Percentiles rank a stretch among this genome's conserved stretches.
Evolutionary conservation across 2,113 vertebrate genomes (phyloP).

Genomic region (Ptilonorhynchus violaceus): DNA sequence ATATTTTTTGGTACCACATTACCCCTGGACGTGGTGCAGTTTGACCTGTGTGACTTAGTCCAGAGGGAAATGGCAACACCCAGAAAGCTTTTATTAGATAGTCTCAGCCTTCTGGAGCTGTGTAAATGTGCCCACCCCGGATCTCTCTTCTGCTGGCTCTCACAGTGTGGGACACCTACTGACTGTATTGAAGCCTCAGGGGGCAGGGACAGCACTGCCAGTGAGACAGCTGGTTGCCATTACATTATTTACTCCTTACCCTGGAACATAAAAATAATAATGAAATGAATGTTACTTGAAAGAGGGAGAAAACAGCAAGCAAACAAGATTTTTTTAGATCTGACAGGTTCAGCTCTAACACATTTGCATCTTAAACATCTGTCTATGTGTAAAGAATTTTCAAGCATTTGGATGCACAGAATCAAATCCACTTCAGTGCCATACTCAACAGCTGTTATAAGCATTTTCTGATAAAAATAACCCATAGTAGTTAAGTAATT

Average conservation of each 20-base stretch:
- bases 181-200: not conserved
- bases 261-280: conserved; percentile 47
- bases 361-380: conserved; percentile 46
- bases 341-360: conserved; percentile 25
- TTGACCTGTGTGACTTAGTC: not conserved
- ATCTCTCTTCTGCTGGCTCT: not conserved
- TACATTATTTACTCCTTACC: conserved; percentile 47
- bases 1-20: not conserved
- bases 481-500: not conserved
- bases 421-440: not conserved
- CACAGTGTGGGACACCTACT: not conserved
- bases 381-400: conserved; percentile 21
- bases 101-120: not conserved
- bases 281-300: conserved; percentile 1
- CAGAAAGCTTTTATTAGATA: not conserved
- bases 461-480: not conserved
- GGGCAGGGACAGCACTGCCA: not conserved
- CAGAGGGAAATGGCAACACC: accelerated
- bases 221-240: conserved; percentile 32
- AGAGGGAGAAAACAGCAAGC: not conserved
- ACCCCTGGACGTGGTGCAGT: accelerated
- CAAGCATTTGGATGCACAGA: not conserved
- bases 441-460: not conserved
- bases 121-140: not conserved
- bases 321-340: conserved; percentile 18